Percentiles rank a stretch among this genome's conserved stretches.
Conservation (phyloP, 2,888 invertebrate species). For the Cephus pulcher region DNA sequence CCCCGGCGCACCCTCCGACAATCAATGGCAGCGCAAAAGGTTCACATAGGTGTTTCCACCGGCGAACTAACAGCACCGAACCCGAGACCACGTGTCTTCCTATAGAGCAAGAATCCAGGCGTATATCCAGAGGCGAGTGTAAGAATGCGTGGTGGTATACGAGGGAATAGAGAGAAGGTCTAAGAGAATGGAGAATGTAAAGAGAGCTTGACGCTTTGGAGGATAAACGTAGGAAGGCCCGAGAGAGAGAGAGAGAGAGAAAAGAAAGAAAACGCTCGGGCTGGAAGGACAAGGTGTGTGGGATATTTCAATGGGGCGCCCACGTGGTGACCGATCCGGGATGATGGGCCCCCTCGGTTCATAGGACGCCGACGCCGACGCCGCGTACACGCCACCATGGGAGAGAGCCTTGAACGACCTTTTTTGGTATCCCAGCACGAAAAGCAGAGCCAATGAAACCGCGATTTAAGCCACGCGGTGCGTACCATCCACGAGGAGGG, state of each 20-base stretch:
- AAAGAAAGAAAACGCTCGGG: slow-evolving; percentile 3
- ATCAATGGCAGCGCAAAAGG: no score
- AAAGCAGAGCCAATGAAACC: slow-evolving; percentile 10
- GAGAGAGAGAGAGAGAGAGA: slow-evolving; percentile 9
- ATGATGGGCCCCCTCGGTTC: slow-evolving; percentile 13
- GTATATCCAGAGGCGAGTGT: no score
- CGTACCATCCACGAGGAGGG: neutral
- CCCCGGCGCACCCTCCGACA: no score
- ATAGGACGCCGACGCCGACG: no score
- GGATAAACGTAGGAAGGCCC: neutral
- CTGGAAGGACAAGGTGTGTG: slow-evolving; percentile 36
- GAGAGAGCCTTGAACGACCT: slow-evolving; percentile 37
- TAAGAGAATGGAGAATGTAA: no score
- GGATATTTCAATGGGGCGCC: slow-evolving; percentile 43
- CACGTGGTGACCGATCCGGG: slow-evolving; percentile 23
- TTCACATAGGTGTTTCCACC: no score
- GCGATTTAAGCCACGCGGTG: neutral
- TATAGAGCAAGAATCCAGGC: no score
- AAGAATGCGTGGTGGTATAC: no score
- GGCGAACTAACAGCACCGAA: no score
- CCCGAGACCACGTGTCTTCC: no score
- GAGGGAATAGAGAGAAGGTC: no score
- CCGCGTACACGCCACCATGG: neutral
- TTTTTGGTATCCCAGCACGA: slow-evolving; percentile 36
- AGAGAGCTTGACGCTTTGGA: no score